Conservation (phyloP, 2,113 vertebrate species). For the Beaufortia kweichowensis region DNA sequence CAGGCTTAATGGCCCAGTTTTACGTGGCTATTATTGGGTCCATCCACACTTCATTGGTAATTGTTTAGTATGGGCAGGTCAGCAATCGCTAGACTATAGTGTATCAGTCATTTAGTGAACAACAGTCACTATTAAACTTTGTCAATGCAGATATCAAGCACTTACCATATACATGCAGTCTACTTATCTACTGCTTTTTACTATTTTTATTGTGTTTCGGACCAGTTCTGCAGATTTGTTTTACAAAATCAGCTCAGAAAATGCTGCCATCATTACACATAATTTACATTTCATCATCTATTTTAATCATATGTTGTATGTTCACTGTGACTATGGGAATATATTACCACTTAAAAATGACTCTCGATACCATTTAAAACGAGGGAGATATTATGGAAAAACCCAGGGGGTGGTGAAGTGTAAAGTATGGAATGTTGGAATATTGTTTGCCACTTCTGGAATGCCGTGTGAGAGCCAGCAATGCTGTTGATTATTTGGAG, state of each 20-base stretch:
- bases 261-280: too few relatives aligned
- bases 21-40: not conserved
- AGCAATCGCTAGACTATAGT: not conserved
- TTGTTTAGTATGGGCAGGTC: not conserved
- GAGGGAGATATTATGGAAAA: not conserved
- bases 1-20: not conserved
- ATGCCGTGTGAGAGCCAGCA: constrained; percentile 36
- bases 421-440: constrained; percentile 36
- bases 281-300: too few relatives aligned
- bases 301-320: too few relatives aligned
- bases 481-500: constrained; percentile 48
- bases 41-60: not conserved
- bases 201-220: too few relatives aligned
- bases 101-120: not conserved
- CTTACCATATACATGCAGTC: too few relatives aligned
- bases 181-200: too few relatives aligned
- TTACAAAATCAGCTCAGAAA: too few relatives aligned
- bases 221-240: too few relatives aligned
- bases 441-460: constrained; percentile 40
- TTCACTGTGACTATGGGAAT: too few relatives aligned
- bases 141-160: too few relatives aligned
- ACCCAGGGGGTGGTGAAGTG: constrained; percentile 18
- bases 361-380: too few relatives aligned
- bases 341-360: too few relatives aligned
- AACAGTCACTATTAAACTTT: not conserved